phyloP scores from a whole-genome alignment of 1,140 invertebrate genomes.

The Venturia canescens region DNA sequence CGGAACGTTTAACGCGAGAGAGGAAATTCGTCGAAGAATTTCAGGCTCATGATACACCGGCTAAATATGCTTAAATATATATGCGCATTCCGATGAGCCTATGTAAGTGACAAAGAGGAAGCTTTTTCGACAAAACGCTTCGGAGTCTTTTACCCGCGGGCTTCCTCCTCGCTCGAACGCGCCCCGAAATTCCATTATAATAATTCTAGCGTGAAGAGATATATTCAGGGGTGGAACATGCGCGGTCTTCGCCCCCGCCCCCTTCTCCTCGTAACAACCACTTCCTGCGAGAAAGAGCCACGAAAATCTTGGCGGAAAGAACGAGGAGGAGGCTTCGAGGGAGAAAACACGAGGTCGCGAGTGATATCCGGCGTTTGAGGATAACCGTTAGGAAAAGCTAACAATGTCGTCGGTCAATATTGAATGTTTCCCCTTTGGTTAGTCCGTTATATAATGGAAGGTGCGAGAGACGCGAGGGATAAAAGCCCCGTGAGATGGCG shows the following conservation, averaged over 20 bases:
- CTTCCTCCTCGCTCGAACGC: background rate
- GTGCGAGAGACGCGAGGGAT: constrained; percentile 1
- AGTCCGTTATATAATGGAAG: constrained; percentile 46
- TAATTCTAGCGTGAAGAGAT: constrained; percentile 13
- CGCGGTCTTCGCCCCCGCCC: background rate
- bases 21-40: background rate
- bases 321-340: background rate
- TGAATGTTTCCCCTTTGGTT: constrained; percentile 48
- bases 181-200: constrained; percentile 10
- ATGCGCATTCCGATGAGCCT: background rate
- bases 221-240: background rate
- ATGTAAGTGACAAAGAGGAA: background rate
- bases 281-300: background rate
- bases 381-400: constrained; percentile 37
- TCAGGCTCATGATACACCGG: background rate
- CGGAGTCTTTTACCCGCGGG: background rate
- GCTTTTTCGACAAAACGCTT: background rate
- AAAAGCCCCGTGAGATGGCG: constrained; percentile 17
- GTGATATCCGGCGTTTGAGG: constrained; percentile 3
- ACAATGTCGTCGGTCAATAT: constrained; percentile 50
- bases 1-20: background rate
- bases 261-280: background rate
- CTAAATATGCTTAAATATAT: background rate
- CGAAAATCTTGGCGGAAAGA: too few relatives aligned
- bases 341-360: constrained; percentile 10